A percentile compares a stretch with the other conserved stretches of the same genome.
Conservation (phyloP, 2,113 vertebrate species). For the Leucoraja erinaceus region DNA sequence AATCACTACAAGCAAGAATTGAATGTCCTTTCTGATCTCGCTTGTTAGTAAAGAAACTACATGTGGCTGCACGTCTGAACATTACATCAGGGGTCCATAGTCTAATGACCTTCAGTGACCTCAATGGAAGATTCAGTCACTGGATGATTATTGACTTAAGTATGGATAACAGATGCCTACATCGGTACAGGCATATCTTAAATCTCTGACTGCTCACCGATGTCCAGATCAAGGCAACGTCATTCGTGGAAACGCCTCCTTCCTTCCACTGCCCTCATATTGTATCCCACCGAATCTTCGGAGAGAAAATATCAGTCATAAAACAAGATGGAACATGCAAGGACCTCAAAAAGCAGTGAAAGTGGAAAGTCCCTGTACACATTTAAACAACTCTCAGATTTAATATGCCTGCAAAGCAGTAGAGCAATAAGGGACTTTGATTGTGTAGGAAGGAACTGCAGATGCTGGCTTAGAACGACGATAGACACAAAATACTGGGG, state of each 20-base stretch:
- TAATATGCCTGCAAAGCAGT: too few species aligned
- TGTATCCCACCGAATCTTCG: too few species aligned
- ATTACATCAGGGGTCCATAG: background rate
- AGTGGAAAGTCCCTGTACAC: background rate
- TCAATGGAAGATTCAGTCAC: background rate
- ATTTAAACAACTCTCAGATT: background rate
- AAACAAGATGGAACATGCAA: background rate
- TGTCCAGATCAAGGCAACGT: background rate
- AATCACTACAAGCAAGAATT: too few species aligned
- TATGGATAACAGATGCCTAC: background rate
- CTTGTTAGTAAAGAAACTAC: background rate
- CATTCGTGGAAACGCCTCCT: background rate
- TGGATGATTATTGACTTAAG: background rate
- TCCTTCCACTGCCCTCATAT: background rate
- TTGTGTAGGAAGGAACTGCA: too few species aligned
- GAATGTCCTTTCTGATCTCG: too few species aligned
- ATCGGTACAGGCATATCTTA: background rate
- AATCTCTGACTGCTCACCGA: background rate
- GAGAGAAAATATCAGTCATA: background rate
- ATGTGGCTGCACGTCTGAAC: background rate
- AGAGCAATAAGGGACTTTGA: too few species aligned
- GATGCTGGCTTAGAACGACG: too few species aligned
- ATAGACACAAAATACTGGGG: too few species aligned
- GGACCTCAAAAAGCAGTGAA: background rate
- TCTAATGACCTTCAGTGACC: background rate